Percentiles rank a stretch among this genome's conserved stretches.
Evolutionary conservation across 92 coral and sea anemone genomes (phyloP).

Genomic region (Palythoa heliodiscus): DNA sequence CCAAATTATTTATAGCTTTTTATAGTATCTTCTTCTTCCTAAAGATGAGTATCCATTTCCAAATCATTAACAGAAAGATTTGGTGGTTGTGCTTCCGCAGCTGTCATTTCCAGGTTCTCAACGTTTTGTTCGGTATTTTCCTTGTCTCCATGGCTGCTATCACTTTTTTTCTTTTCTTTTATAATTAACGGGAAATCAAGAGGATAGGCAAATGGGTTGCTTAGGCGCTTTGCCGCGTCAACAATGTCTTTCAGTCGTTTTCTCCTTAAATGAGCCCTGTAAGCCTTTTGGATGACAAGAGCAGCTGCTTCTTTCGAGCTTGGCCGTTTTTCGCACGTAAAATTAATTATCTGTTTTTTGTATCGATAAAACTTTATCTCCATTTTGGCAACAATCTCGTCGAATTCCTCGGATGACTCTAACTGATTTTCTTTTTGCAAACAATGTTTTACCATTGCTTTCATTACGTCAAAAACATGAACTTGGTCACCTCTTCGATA

Average conservation of each 20-base stretch:
- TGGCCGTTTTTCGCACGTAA: background rate
- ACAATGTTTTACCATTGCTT: constrained; percentile 73
- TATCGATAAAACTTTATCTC: constrained; percentile 49
- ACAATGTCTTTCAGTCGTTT: constrained; percentile 29
- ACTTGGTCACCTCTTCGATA: constrained; percentile 81
- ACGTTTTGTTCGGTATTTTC: background rate
- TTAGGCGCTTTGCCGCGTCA: constrained; percentile 5
- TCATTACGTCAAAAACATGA: constrained; percentile 89
- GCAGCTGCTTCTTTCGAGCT: constrained; percentile 33
- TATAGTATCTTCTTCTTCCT: no score
- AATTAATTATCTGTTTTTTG: background rate
- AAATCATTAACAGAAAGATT: background rate
- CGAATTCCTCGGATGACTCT: constrained; percentile 82
- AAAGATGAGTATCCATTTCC: background rate
- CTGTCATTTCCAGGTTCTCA: constrained; percentile 11
- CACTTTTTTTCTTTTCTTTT: no score
- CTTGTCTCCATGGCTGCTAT: background rate
- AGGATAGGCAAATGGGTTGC: constrained; percentile 1
- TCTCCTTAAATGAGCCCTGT: background rate
- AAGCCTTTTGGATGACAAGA: constrained; percentile 20
- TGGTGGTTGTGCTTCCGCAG: background rate
- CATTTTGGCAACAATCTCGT: constrained; percentile 75
- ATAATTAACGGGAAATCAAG: background rate
- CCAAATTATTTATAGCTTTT: no score
- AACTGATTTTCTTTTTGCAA: constrained; percentile 73